Evolutionary conservation across 2,113 vertebrate genomes (phyloP).

Genomic region (Perca schrenkii): DNA sequence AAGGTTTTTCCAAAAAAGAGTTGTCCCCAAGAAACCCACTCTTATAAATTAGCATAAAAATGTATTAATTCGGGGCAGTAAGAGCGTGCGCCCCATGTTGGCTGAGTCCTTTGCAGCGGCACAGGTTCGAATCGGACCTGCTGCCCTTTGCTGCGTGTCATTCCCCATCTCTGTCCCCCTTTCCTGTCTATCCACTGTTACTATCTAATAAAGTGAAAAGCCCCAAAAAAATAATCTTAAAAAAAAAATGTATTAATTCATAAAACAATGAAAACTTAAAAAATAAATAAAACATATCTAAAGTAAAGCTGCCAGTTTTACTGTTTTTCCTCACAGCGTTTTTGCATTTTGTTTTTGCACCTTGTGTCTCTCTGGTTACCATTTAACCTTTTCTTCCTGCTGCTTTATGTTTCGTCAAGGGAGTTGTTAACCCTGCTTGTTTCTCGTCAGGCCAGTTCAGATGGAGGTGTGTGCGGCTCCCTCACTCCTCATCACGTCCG

Average conservation of each 20-base stretch:
- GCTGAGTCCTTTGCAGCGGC: no score
- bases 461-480: conserved; percentile 90
- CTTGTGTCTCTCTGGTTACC: no score
- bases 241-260: not conserved
- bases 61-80: not conserved
- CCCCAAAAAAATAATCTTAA: no score
- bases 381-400: conserved; percentile 25
- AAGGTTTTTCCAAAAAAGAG: not conserved
- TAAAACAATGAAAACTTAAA: not conserved
- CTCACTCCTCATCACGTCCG: conserved; percentile 93
- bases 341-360: not conserved
- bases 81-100: no score
- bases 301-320: conserved; percentile 1
- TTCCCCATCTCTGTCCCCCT: no score
- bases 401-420: conserved; percentile 36
- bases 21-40: not conserved
- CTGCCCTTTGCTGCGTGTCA: no score
- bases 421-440: conserved; percentile 66
- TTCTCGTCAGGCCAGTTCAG: conserved; percentile 91
- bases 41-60: not conserved
- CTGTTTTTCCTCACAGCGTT: not conserved
- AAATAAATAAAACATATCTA: not conserved
- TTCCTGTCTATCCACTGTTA: no score
- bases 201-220: no score
- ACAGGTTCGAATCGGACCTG: no score